Evolutionary conservation across 64 coral and sea anemone species (phyloP), one percentile per base, ranked within the genome.

Genomic region (Trachythela sp.): DNA sequence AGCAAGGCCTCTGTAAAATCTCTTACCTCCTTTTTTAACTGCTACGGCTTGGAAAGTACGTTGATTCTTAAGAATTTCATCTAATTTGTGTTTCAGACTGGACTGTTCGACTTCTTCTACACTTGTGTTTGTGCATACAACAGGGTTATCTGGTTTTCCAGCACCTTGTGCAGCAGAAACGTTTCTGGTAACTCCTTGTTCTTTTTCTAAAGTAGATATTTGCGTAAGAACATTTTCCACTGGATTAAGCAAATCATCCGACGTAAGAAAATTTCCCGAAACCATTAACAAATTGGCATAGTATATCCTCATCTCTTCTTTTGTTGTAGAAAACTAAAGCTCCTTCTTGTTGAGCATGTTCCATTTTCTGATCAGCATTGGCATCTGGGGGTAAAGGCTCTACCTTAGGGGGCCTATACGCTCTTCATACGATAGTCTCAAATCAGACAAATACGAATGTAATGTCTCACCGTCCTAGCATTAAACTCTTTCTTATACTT

Each of bases 121-220:
- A 6, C 6, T 4, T 2, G 20, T 31, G 3, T 8, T 5, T 8
- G 59, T 31, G 15, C 18, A 4, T 68, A 5, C 20, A 3, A n/a
- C 59, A 6, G 59, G 59, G 59, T 22, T 68, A n/a, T 14, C 18
- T 68, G 59, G 18, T 22, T 68, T 68, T 68, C 59, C 30, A 45
- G 42, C 11, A 4, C 42, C 42, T 31, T 68, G 20, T 68, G 59
- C 80, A 89, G 43, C 88, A 40, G 60, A 54, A 41, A 89, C 71
- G 41, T 83, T 39, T 48, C 77, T 70, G 48, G 72, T 89, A 83
- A 67, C 48, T 89, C 80, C 87, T 85, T 48, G 88, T 54, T 92
- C 91, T 36, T 92, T 54, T 76, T 92, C 87, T 30, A 88, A 40
- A 39, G 54, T 92, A 70, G 86, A 86, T 88, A 89, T 92, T 70